Base-by-base conservation (phyloP, 2,888 invertebrate species). In the Prosopocoilus inquinatus region DNA sequence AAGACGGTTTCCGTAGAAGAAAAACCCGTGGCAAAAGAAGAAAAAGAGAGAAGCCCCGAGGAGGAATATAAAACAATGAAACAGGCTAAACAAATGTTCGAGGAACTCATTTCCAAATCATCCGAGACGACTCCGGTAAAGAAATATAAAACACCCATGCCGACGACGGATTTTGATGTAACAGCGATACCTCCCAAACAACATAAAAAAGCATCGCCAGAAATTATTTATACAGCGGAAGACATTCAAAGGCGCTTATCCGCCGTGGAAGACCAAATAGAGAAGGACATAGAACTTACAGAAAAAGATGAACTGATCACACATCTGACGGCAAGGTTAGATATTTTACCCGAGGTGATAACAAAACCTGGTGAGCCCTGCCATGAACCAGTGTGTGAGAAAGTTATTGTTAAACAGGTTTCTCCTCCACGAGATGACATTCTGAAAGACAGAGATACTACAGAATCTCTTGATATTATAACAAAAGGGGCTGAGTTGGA, bases 51-150 rank as follows among this genome's bases (percentile, higher is more conserved):
- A 44, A 41, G 43, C 38, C 43, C 55, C 28, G 58, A 54, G 33
- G 39, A 56, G 13, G 62, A 64, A 47, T 66, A 61, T 28, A 72
- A 70, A 58, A 72, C 75, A 1, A 74, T 77, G 2, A 71, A 70
- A 64, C 74, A 74, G 53, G 72, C 75, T 38, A 70, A 72, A 57
- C 67, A 64, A 43, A 67, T 76, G 67, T 75, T 75, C 58, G 76
- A 76, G 66, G 70, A 76, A 54, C 58, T 76, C 9, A 76, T 76
- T 36, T 72, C 71, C 3, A 72, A 68, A 64, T 73, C 75, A 9
- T 69, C 70, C 48, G 75, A 75, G 61, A 64, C 68, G 13, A 71
- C 74, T 3, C 73, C 75, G 1, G 61, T 61, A 9, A 75, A 69
- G 62, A 72, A 69, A 61, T 38, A 39, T 12, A 64, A 58, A 45